Evolutionary conservation across 2,888 invertebrate species (phyloP), one percentile per base, ranked within the genome.

Genomic region (Dynastes maya): DNA sequence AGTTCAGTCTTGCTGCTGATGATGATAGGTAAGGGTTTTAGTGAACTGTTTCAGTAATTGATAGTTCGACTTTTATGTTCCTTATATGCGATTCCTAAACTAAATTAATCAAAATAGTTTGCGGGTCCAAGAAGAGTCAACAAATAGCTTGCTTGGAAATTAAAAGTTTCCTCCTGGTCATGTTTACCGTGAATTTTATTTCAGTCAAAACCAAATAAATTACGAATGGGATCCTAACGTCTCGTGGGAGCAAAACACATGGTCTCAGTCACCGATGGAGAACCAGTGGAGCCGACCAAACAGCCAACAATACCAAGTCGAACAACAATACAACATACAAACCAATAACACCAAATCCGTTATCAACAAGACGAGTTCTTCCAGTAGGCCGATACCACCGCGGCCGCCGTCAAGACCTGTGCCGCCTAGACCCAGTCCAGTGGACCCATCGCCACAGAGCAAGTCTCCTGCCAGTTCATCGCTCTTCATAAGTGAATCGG

Each of bases 401-500:
- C 82, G 78, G 78, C 83, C 61, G 68, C 80, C 76, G 51, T 80
- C 80, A 64, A 74, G 79, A 71, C 79, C 78, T 16, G 78, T 82
- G 58, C 81, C 82, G 51, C 83, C 83, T 78, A 83, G 81, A 55
- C 82, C 83, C 76, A 82, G 83, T 77, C 84, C 82, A 80, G 84
- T 86, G 58, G 85, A 84, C 84, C 83, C 85, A 85, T 80, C 85
- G 83, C 80, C 70, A 58, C 82, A 80, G 65, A 78, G 76, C 82
- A 80, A 81, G 82, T 80, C 76, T 88, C 87, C 88, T 80, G 80
- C 82, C 55, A 79, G 81, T 63, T 81, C 84, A 71, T 87, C 88
- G 81, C 89, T 92, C 82, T 93, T 93, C 85, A 89, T 93, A 78
- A 89, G 90, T 78, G 91, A 92, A 85, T 89, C 91, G 70, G 90